Base-by-base conservation (phyloP, 1,140 invertebrate species). In the Lanistes nyassanus region DNA sequence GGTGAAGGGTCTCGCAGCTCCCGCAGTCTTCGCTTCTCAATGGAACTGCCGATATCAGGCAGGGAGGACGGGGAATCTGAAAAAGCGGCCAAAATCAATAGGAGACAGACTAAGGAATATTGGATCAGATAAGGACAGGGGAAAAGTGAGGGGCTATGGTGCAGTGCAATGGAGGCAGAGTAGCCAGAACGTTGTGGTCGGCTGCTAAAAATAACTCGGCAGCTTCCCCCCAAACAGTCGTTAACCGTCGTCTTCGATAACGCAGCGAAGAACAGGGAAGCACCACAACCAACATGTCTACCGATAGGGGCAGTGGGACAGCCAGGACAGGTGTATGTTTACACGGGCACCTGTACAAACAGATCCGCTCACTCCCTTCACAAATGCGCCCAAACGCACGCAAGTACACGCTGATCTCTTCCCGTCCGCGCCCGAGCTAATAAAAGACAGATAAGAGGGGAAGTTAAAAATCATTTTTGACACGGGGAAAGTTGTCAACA, bases 81-180 rank as follows among this genome's bases (percentile, higher is more conserved):
- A 31, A 53, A 3, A 60, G 56, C 23, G 23, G 29, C 56, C 56
- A 60, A 60, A 60, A 60, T 60, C 56, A 31, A 60, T 60, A 60
- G 23, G 56, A 60, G 56, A 60, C 56, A 60, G 56, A n/a, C 56
- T n/a, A n/a, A 60, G 56, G n/a, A 60, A 31, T 31, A 60, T n/a
- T 31, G 29, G 56, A 26, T 60, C 56, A 23, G 56, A 9, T 26
- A 23, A 60, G 29, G 9, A 60, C 56, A 23, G 56, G 9, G n/a
- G n/a, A 60, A 7, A 23, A 16, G 56, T 11, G 9, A 60, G 29
- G 56, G 56, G 29, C 23, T 7, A 60, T n/a, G 56, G 9, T 11
- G 56, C 56, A 26, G 56, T 26, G 29, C 29, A 16, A n/a, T n/a
- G n/a, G n/a, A n/a, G n/a, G n/a, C n/a, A n/a, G n/a, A n/a, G 23